Base-by-base conservation (phyloP, 2,888 invertebrate species). In the Trissolcus brochymenae region DNA sequence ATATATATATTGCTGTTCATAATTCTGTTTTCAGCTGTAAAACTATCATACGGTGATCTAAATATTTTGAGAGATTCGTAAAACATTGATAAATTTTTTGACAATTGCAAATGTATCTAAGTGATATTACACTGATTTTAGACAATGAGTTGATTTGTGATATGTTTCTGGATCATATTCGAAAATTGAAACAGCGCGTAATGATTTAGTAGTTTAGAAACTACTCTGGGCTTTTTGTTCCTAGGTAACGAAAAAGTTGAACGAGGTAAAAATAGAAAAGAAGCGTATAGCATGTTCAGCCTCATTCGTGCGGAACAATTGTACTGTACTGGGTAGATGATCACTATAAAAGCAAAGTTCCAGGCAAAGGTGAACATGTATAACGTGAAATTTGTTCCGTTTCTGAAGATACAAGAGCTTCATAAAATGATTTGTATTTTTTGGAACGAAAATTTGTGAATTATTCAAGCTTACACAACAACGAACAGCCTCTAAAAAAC, bases 301-400 rank as follows among this genome's bases (percentile, higher is more conserved):
- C 71, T 66, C 74, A 71, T 75, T 75, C 74, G 78, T 78, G 78
- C 75, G 78, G 78, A 78, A 78, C 78, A 78, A 78, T 75, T 78
- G 78, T 78, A 78, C 74, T 54, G 61, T 64, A 51, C 35, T 14
- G 49, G 64, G 67, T 75, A 72, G 78, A 71, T 75, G 74, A 75
- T 78, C 75, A 60, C 70, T 35, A 35, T 78, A 70, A 74, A 74
- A 70, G 74, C 65, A 74, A 78, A 71, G 78, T 78, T 74, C 66
- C 46, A 60, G 66, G 70, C 62, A 62, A 76, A 74, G 60, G 74
- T 66, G 74, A 70, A 74, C 62, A 62, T 71, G 61, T 74, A 74
- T 71, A 74, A 71, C 66, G 71, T 70, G 62, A 66, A 70, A 78
- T 78, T 78, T 74, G 64, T 70, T 74, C 56, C 56, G 54, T 61